Evolutionary conservation across 2,113 vertebrate genomes (phyloP).

Genomic region (Microtus montanus): DNA sequence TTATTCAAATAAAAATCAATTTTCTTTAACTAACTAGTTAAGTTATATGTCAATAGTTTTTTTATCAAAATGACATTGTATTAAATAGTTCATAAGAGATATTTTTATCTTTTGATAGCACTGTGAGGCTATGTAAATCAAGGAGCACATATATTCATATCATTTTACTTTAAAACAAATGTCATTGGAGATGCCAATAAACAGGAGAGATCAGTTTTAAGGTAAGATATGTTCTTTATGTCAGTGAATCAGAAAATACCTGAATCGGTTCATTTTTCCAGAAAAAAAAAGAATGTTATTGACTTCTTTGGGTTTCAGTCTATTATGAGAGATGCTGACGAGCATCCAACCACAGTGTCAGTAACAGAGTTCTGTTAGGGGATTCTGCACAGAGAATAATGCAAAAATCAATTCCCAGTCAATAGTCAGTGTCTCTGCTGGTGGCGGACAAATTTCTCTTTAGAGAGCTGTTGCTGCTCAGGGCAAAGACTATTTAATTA

Average conservation of each 20-base stretch:
- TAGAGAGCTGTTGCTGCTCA: slow-evolving; percentile 39
- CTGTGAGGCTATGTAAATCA: background rate
- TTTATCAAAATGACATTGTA: background rate
- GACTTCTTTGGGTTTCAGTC: background rate
- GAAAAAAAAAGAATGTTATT: background rate
- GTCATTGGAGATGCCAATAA: background rate
- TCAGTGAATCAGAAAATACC: background rate
- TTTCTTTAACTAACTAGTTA: background rate
- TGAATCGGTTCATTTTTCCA: background rate
- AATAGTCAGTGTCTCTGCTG: slow-evolving; percentile 59
- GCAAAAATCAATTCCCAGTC: slow-evolving; percentile 54
- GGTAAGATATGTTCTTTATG: background rate
- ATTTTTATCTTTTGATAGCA: background rate
- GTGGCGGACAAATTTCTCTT: background rate
- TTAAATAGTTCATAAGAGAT: background rate
- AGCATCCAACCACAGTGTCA: background rate
- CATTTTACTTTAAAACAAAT: slow-evolving; percentile 28
- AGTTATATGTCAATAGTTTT: background rate
- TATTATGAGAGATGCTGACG: background rate
- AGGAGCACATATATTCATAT: background rate
- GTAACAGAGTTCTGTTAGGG: background rate
- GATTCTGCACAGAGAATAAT: slow-evolving; percentile 28
- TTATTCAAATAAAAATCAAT: background rate
- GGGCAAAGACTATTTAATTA: slow-evolving; percentile 61
- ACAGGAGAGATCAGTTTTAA: background rate